Evolutionary conservation across 2,888 invertebrate species (phyloP).

Genomic region (Allacma fusca): DNA sequence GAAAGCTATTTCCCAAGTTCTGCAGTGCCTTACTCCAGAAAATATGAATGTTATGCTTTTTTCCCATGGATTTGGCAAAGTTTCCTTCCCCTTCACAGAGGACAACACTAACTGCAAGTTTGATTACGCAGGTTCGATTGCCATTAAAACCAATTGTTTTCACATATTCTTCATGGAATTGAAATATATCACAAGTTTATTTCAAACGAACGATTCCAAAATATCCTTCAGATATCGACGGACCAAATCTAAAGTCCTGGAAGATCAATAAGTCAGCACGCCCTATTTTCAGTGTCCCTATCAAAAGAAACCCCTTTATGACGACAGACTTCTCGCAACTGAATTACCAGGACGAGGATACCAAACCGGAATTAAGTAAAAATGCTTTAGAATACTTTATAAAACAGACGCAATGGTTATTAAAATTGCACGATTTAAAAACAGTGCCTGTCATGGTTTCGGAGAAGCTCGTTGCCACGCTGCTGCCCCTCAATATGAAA

Average conservation of each 20-base stretch:
- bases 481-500: conserved; percentile 26
- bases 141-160: background rate
- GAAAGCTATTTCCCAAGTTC: conserved; percentile 6
- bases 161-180: background rate
- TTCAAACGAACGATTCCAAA: too few species aligned
- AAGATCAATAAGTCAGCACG: background rate
- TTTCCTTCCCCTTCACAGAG: background rate
- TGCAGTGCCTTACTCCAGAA: background rate
- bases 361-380: conserved; percentile 5
- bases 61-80: conserved; percentile 25
- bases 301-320: conserved; percentile 23
- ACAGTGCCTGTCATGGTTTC: conserved; percentile 22
- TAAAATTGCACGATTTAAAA: too few species aligned
- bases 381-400: conserved; percentile 7
- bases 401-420: too few species aligned
- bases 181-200: too few species aligned
- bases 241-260: background rate
- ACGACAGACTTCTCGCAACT: conserved; percentile 25
- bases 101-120: conserved; percentile 20
- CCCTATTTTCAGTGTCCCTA: background rate
- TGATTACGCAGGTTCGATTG: conserved; percentile 24
- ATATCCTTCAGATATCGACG: conserved; percentile 1
- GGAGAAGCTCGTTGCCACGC: conserved; percentile 10
- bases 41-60: conserved; percentile 40
- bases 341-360: conserved; percentile 23